These are phyloP conservation scores for Physocephala rufipes DNA, from an alignment of 2,888 invertebrate genomes.

Conservation along the genomic window DNA sequence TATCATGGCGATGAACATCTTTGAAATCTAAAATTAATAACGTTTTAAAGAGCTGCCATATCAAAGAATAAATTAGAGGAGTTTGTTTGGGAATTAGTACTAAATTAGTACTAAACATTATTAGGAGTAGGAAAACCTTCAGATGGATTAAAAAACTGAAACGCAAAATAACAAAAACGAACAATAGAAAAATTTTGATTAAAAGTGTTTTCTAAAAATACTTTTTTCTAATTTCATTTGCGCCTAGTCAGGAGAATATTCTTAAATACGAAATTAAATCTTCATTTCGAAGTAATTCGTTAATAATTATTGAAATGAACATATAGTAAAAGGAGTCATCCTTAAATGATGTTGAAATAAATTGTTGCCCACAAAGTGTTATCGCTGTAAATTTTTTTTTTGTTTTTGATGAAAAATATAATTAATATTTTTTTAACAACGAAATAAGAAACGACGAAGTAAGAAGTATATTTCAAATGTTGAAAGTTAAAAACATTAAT, in stretches of 20 bases:
- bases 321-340: not conserved
- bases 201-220: slow-evolving; percentile 16
- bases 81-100: not conserved
- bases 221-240: slow-evolving; percentile 36
- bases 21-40: slow-evolving; percentile 63
- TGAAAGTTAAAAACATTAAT: slow-evolving; percentile 42
- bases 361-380: not conserved
- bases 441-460: slow-evolving; percentile 48
- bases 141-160: not conserved
- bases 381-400: slow-evolving; percentile 1
- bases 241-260: slow-evolving; percentile 54
- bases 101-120: not conserved
- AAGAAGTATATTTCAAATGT: slow-evolving; percentile 38
- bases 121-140: not conserved
- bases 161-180: slow-evolving; percentile 42
- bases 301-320: slow-evolving; percentile 20
- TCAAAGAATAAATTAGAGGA: slow-evolving; percentile 8
- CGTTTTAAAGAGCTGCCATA: slow-evolving; percentile 26
- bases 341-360: not conserved
- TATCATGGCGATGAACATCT: slow-evolving; percentile 80
- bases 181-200: slow-evolving; percentile 38
- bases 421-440: not conserved
- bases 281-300: slow-evolving; percentile 11
- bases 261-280: slow-evolving; percentile 12
- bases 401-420: too few species aligned